Base-by-base conservation (phyloP, 2,888 invertebrate genomes). In the Erannis defoliaria region DNA sequence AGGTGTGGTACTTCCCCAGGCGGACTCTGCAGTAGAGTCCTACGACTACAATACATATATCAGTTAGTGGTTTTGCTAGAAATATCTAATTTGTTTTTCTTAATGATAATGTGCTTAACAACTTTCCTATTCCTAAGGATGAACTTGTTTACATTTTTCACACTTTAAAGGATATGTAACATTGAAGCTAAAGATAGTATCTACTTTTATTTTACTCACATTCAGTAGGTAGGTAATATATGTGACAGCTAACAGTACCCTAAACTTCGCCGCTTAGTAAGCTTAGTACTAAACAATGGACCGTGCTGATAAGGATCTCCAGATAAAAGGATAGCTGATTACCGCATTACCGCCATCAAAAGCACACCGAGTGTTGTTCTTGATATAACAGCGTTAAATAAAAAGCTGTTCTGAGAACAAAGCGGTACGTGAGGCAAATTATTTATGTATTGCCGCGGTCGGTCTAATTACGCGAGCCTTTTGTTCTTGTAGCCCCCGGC, bases 381-480 rank as follows among this genome's bases (percentile, higher is more conserved):
- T 86, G 84, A 87, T 89, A 88, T 86, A 86, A 87, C 84, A 86
- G 85, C 82, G 84, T 89, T 89, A 89, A 89, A 91, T 90, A 90
- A 89, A 90, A 90, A 88, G 85, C 87, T 86, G 89, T 85, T 84
- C 80, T 79, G 66, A 68, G 86, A 89, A 90, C 90, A 92, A 92
- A 91, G 89, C 81, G 85, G 84, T 86, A 91, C 91, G 90, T 91
- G 91, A 86, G 87, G 88, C 88, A 91, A 92, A 92, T 92, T 91
- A 91, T 90, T 91, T 90, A 92, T 92, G 91, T 91, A 91, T 92
- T 87, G 88, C 90, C 81, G 84, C 82, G 90, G 90, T 85, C 86
- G 89, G 82, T 89, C 90, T 92, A 91, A 92, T 92, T 91, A 93
- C 89, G 86, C 83, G 81, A 84, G 87, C 84, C 91, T 89, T 91